A percentile compares a stretch with the other conserved stretches of the same genome.
Conservation (phyloP, 2,113 vertebrate genomes). For the Amphiprion ocellaris region DNA sequence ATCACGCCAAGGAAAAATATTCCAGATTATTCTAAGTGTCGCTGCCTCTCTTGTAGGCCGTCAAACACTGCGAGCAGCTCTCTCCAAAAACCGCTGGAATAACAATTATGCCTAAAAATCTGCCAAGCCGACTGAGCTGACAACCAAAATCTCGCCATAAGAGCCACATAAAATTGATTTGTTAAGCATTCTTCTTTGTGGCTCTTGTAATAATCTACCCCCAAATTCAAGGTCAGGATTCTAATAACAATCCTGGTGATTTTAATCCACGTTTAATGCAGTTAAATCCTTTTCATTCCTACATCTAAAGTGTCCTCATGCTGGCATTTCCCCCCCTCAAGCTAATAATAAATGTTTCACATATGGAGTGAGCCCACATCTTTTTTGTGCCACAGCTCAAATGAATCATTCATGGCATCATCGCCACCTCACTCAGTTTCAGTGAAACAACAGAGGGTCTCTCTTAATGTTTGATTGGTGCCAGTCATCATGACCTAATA, state of each 20-base stretch:
- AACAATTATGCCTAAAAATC: constrained; percentile 10
- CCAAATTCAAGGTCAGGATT: constrained; percentile 60
- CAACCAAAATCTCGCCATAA: not conserved
- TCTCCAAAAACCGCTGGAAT: constrained; percentile 36
- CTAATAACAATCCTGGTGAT: constrained; percentile 17
- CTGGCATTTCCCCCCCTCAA: constrained; percentile 20
- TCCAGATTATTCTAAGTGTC: constrained; percentile 31
- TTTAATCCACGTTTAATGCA: constrained; percentile 4
- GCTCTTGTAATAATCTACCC: not conserved
- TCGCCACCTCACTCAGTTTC: constrained; percentile 39
- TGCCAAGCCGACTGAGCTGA: not conserved
- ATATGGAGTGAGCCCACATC: constrained; percentile 42
- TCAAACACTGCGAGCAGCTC: constrained; percentile 18
- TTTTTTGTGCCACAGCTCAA: constrained; percentile 7
- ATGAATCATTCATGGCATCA: constrained; percentile 44
- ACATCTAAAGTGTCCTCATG: not conserved
- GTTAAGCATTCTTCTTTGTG: not conserved
- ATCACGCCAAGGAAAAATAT: not conserved
- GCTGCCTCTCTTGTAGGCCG: constrained; percentile 32
- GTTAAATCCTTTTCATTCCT: no score
- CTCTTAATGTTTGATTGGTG: constrained; percentile 65
- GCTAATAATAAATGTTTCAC: constrained; percentile 52
- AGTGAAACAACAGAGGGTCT: constrained; percentile 55
- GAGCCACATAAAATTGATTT: not conserved
- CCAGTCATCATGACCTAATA: constrained; percentile 76